Conservation (phyloP, 2,113 vertebrate genomes). For the Scomber japonicus region DNA sequence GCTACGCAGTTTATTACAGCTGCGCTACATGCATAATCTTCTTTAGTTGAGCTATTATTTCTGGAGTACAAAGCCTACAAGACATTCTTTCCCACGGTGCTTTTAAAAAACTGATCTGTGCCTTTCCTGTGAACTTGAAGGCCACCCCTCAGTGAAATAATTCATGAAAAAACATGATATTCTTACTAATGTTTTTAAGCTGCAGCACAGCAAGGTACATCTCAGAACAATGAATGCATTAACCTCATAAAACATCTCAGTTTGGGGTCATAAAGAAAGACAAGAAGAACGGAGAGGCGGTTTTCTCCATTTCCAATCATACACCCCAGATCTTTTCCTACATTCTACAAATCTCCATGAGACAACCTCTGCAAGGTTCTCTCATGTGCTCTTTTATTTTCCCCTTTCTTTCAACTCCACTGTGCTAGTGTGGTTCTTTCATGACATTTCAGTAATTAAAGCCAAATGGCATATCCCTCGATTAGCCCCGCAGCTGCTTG, state of each 20-base stretch:
- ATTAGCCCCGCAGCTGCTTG: constrained; percentile 67
- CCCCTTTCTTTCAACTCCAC: constrained; percentile 50
- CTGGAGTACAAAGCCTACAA: neutral
- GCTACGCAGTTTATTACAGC: neutral
- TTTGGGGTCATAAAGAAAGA: constrained; percentile 48
- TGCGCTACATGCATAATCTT: constrained; percentile 1
- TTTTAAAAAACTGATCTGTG: constrained; percentile 10
- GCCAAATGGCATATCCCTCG: constrained; percentile 74
- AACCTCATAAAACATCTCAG: constrained; percentile 51
- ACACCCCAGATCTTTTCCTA: constrained; percentile 39
- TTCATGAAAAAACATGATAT: constrained; percentile 46
- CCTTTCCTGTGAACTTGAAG: constrained; percentile 39
- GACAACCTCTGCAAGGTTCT: constrained; percentile 40
- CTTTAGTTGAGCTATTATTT: constrained; percentile 22
- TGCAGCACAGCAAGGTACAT: constrained; percentile 13
- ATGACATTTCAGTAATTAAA: constrained; percentile 77
- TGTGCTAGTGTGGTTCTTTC: constrained; percentile 56
- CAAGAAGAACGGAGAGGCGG: constrained; percentile 5
- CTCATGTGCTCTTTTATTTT: constrained; percentile 26
- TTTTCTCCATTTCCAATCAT: constrained; percentile 40
- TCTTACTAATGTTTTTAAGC: constrained; percentile 20
- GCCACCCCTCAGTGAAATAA: constrained; percentile 15
- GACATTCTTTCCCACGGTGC: constrained; percentile 43
- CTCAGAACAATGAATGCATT: constrained; percentile 46
- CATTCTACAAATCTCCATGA: constrained; percentile 53